Conservation (phyloP, 2,888 invertebrate genomes). For the Lithophane leautieri region DNA sequence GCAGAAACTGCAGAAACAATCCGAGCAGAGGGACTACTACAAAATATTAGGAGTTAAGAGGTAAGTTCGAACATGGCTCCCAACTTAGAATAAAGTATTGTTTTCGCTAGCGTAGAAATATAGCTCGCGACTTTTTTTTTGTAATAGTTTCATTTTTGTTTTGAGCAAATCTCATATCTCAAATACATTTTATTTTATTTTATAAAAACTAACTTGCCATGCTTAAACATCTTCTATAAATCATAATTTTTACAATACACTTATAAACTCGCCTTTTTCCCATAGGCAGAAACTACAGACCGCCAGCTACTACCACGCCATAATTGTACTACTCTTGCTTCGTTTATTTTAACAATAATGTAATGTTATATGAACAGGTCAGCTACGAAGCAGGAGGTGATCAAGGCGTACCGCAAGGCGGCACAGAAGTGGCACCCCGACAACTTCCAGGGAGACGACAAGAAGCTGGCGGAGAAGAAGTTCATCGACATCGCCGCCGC, state of each 20-base stretch:
- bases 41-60: constrained; percentile 98
- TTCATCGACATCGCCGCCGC: constrained; percentile 99
- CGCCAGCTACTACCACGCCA: background rate
- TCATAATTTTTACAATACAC: no score
- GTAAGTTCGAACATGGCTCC: constrained; percentile 61
- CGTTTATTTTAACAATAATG: background rate
- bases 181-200: background rate
- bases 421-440: constrained; percentile 99
- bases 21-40: constrained; percentile 98
- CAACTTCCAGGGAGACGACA: constrained; percentile 96
- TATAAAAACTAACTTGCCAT: background rate
- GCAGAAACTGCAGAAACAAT: constrained; percentile 97
- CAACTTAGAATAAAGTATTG: background rate
- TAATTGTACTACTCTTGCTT: background rate
- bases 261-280: background rate
- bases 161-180: background rate
- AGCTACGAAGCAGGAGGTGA: constrained; percentile 97
- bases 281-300: background rate
- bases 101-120: background rate
- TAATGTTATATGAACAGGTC: constrained; percentile 80
- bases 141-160: background rate
- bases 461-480: constrained; percentile 98
- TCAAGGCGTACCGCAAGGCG: constrained; percentile 98
- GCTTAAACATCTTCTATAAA: background rate
- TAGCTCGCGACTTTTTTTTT: no score